Base-by-base conservation (phyloP, 2,888 invertebrate species). In the Melolontha melolontha region DNA sequence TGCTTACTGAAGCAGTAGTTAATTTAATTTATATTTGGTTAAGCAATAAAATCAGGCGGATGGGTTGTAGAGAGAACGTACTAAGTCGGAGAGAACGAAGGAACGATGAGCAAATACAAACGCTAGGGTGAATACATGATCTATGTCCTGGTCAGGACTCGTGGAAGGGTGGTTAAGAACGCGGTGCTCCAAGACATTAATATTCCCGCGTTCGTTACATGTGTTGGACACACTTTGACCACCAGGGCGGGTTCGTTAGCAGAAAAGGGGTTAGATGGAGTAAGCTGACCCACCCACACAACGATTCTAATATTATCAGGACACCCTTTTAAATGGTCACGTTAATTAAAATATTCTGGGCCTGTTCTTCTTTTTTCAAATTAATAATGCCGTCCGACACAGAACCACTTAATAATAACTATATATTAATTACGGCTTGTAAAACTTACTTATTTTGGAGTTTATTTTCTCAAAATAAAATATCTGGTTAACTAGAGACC, bases 11-110 rank as follows among this genome's bases (percentile, higher is more conserved):
- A 82, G 82, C 82, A 79, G 83, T 82, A 83, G 82, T 83, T 83
- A 83, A 83, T 83, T 83, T 83, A 83, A 83, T 83, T 83, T 82
- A 83, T 83, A 82, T 81, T 81, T 82, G 80, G 81, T 79, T 78
- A 78, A 79, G 82, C 81, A 82, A 83, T 82, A 82, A 83, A 83
- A 82, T 82, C 80, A 79, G 80, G 79, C 78, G 76, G 78, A 62
- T 54, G 22, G 66, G 34, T 54, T 29, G 52, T 62, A 17, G 34
- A 39, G 49, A 29, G 47, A 14, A 39, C 50, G 50, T 63, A 22
- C 34, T 17, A 47, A 34, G 16, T 62, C 47, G 63, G 62, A 49
- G 63, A 63, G 71, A 39, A 54, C 44, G 55, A 47, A 47, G 47
- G 59, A 62, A 62, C 34, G 47, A 34, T 12, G 41, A 41, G 17